These are phyloP conservation scores for Coecobrya sp. DNA, from an alignment of 2,888 invertebrate species.

Conservation along the genomic window DNA sequence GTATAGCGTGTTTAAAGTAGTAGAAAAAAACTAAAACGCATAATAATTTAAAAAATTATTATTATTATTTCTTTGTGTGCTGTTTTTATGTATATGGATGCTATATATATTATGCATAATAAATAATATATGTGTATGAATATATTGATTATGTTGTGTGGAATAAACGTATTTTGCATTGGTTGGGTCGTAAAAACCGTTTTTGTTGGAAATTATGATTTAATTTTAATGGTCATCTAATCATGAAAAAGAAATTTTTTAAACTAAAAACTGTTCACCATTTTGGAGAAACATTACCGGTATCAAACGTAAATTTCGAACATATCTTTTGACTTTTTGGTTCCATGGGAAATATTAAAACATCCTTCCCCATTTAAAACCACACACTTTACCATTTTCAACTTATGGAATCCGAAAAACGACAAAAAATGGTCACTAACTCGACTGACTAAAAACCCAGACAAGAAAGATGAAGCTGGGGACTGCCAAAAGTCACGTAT, in stretches of 20 bases:
- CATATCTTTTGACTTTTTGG: too few relatives aligned
- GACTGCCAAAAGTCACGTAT: too few relatives aligned
- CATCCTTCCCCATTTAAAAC: too few relatives aligned
- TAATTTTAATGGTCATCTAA: neutral
- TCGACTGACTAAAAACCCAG: too few relatives aligned
- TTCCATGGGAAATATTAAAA: too few relatives aligned
- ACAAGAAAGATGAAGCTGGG: too few relatives aligned
- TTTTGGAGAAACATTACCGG: too few relatives aligned
- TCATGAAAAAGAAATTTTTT: neutral
- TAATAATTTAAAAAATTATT: conserved; percentile 65
- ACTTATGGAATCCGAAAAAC: too few relatives aligned
- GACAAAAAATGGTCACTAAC: too few relatives aligned
- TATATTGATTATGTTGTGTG: conserved; percentile 63
- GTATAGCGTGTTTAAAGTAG: conserved; percentile 8
- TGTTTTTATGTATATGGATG: conserved; percentile 82
- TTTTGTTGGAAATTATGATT: neutral
- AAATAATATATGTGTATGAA: conserved; percentile 43
- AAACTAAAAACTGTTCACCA: neutral
- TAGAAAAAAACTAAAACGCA: conserved; percentile 60
- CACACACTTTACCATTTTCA: too few relatives aligned
- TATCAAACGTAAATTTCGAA: too few relatives aligned
- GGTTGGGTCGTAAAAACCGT: conserved; percentile 72
- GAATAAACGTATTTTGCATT: conserved; percentile 77
- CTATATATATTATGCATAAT: conserved; percentile 77
- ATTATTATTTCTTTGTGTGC: conserved; percentile 81